phyloP scores from a whole-genome alignment of 1,140 invertebrate genomes.

The Venturia canescens region DNA sequence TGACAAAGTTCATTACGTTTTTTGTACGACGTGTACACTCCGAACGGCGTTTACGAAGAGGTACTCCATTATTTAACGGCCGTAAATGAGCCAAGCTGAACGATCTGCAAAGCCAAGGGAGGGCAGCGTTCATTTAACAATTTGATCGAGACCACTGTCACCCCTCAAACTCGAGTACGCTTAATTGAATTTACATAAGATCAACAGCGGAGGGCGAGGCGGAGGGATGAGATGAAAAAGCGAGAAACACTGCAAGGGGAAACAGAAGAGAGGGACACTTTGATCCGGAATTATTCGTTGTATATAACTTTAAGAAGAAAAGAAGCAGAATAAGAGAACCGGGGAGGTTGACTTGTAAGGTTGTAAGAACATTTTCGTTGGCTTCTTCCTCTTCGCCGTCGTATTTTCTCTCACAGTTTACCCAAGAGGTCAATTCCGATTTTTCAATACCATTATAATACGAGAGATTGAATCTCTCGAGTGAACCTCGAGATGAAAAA shows the following conservation, averaged over 20 bases:
- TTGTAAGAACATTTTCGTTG: not conserved
- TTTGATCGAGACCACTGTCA: slow-evolving; percentile 50
- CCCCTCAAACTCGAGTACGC: slow-evolving; percentile 37
- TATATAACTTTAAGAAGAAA: not conserved
- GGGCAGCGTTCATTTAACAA: slow-evolving; percentile 53
- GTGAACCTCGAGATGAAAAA: too few species aligned
- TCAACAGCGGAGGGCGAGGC: slow-evolving; percentile 1
- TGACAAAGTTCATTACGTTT: too few species aligned
- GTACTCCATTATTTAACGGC: slow-evolving; percentile 56
- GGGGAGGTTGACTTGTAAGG: not conserved
- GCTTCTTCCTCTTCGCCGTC: not conserved
- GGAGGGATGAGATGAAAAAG: not conserved
- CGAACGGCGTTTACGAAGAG: not conserved
- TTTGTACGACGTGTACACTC: not conserved
- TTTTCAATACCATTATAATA: too few species aligned
- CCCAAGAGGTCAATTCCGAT: not conserved
- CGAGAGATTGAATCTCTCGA: too few species aligned
- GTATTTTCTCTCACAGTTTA: not conserved
- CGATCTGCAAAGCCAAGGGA: not conserved
- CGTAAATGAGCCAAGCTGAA: slow-evolving; percentile 53
- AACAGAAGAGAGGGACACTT: not conserved
- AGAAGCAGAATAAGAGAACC: not conserved
- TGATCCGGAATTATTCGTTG: slow-evolving; percentile 1
- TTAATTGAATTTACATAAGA: slow-evolving; percentile 58
- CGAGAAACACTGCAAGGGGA: slow-evolving; percentile 11